Percentiles rank a stretch among this genome's conserved stretches.
Conservation (phyloP, 1,140 invertebrate genomes). For the Ips typographus region DNA sequence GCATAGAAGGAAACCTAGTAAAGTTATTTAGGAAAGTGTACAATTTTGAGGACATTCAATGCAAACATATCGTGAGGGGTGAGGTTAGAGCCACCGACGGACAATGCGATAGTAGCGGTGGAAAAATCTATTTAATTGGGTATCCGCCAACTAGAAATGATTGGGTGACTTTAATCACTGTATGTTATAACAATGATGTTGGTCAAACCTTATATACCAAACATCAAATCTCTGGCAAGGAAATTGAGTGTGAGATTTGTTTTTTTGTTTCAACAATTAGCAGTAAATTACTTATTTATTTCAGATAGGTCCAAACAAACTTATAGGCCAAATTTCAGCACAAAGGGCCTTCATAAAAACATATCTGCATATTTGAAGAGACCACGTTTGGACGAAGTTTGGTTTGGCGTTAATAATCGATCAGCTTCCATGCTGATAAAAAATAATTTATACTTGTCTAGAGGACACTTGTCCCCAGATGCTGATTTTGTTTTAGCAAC, state of each 20-base stretch:
- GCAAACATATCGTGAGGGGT: slow-evolving; percentile 41
- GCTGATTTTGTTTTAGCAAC: slow-evolving; percentile 56
- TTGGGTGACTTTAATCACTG: slow-evolving; percentile 43
- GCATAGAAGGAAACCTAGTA: slow-evolving; percentile 34
- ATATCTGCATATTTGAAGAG: too few species aligned
- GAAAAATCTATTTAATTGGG: slow-evolving; percentile 42
- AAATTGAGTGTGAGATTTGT: slow-evolving; percentile 41
- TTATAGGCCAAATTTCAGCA: slow-evolving; percentile 45
- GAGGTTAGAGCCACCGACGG: slow-evolving; percentile 32
- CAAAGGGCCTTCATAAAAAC: background rate
- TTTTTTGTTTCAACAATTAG: background rate
- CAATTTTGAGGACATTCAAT: slow-evolving; percentile 38
- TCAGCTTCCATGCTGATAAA: slow-evolving; percentile 35
- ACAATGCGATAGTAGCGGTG: slow-evolving; percentile 36
- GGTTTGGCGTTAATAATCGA: too few species aligned
- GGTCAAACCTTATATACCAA: slow-evolving; percentile 43
- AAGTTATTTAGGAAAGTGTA: slow-evolving; percentile 30
- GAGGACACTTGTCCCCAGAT: slow-evolving; percentile 58
- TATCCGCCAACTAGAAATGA: slow-evolving; percentile 34
- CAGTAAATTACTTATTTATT: background rate
- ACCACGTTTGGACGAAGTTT: too few species aligned
- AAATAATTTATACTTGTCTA: slow-evolving; percentile 50
- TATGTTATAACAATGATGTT: slow-evolving; percentile 41
- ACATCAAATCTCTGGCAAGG: slow-evolving; percentile 42
- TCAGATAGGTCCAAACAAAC: slow-evolving; percentile 44